phyloP scores from a whole-genome alignment of 2,113 vertebrate genomes.

The Pyxicephalus adspersus region DNA sequence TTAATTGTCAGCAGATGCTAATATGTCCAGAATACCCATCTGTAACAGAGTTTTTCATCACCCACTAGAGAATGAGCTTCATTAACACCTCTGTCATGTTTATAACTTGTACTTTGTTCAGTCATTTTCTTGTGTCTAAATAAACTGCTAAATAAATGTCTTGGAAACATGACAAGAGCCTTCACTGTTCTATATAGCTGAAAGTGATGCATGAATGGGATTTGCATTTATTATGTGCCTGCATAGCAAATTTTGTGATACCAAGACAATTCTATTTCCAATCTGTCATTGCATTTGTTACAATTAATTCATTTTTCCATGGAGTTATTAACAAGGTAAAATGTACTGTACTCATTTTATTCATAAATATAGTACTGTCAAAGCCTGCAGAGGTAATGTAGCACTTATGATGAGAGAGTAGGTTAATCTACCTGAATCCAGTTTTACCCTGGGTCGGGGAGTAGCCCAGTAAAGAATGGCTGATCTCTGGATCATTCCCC shows the following conservation, averaged over 20 bases:
- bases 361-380: too few relatives aligned
- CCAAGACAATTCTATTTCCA: slow-evolving; percentile 27
- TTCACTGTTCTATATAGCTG: slow-evolving; percentile 16
- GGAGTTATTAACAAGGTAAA: not conserved
- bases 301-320: slow-evolving; percentile 7
- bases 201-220: slow-evolving; percentile 39
- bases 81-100: slow-evolving; percentile 51
- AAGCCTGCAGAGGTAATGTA: too few relatives aligned
- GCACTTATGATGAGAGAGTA: too few relatives aligned
- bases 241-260: slow-evolving; percentile 17
- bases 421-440: too few relatives aligned
- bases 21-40: slow-evolving; percentile 50
- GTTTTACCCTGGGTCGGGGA: too few relatives aligned
- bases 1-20: slow-evolving; percentile 55
- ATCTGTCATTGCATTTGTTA: slow-evolving; percentile 26
- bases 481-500: too few relatives aligned
- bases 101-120: slow-evolving; percentile 44
- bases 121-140: slow-evolving; percentile 43
- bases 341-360: too few relatives aligned
- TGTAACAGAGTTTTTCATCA: slow-evolving; percentile 40
- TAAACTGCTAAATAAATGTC: slow-evolving; percentile 9
- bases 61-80: slow-evolving; percentile 46
- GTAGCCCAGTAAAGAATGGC: too few relatives aligned
- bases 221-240: slow-evolving; percentile 34
- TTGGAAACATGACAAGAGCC: slow-evolving; percentile 42